Evolutionary conservation across 2,113 vertebrate genomes (phyloP), one percentile per base, ranked within the genome.

Genomic region (Paramisgurnus dabryanus): DNA sequence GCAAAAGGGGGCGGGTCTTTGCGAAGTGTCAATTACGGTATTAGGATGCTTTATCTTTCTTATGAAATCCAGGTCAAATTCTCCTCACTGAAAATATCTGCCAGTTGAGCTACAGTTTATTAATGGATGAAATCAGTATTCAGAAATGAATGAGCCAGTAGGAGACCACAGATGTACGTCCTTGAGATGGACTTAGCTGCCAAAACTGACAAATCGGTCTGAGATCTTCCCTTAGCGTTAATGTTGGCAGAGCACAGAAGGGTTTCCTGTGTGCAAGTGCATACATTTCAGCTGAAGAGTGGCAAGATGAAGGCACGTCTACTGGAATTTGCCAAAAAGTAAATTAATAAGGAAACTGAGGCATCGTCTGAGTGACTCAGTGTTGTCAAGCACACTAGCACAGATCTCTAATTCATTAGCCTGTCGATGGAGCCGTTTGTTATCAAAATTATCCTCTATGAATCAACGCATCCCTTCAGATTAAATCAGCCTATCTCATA

Each of bases 231-330:
- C 72, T 60, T 39, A 43, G 79, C 78, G 76, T 79, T 70, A 64
- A 66, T 45, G 71, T n/a, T 85, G 80, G 80, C 84, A 85, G 73
- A 68, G 55, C 76, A 77, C 80, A 80, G 76, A 85, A 85, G 77
- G 80, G 66, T 85, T 85, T 85, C 77, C 84, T 85, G 67, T 80
- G 70, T 85, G 80, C 72, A 82, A 85, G 80, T 77, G 80, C 43
- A 61, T 82, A 79, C 81, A 84, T 85, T 82, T 50, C 57, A 72
- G 66, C 57, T 77, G 66, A 72, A 82, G 80, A 82, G 67, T 67
- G 55, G 15, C 72, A 81, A 85, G 84, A 81, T 65, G 76, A 80
- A 73, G 82, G 76, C 17, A 68, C 65, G 27, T 66, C 79, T 63
- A 57, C 60, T 72, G 61, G 55, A 71, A 45, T 39, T 68, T 71